A percentile compares a stretch with the other conserved stretches of the same genome.
These are phyloP conservation scores for Sebastes steindachneri DNA, from an alignment of 2,797 vertebrate genomes.

Conservation along the genomic window DNA sequence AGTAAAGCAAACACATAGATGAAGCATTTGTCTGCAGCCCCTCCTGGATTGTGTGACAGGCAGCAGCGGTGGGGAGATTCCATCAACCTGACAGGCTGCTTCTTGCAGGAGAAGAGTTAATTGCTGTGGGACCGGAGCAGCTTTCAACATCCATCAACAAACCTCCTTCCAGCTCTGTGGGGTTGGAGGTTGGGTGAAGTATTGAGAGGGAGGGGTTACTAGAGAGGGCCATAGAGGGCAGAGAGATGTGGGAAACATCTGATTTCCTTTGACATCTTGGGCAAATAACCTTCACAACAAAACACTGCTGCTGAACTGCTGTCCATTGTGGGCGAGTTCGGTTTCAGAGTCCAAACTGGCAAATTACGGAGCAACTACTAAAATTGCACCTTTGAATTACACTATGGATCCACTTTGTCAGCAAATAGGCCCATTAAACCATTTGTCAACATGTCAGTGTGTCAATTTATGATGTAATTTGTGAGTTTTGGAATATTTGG, in stretches of 20 bases:
- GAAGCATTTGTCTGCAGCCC: slow-evolving; percentile 78
- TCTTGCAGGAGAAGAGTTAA: slow-evolving; percentile 84
- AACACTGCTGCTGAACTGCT: slow-evolving; percentile 45
- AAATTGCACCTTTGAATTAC: neutral
- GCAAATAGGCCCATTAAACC: neutral
- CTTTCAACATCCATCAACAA: slow-evolving; percentile 82
- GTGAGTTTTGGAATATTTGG: neutral
- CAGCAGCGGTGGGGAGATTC: slow-evolving; percentile 72
- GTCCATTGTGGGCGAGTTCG: slow-evolving; percentile 24
- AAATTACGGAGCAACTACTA: neutral
- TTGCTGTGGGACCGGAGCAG: slow-evolving; percentile 81
- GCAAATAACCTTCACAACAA: slow-evolving; percentile 78
- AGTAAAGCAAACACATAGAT: slow-evolving; percentile 78
- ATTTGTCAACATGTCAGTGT: neutral
- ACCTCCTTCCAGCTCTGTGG: slow-evolving; percentile 68
- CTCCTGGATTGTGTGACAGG: slow-evolving; percentile 73
- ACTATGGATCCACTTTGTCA: neutral
- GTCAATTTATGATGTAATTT: neutral
- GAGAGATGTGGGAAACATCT: slow-evolving; percentile 71
- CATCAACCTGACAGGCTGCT: slow-evolving; percentile 80
- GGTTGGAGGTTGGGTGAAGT: slow-evolving; percentile 74
- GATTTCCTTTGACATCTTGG: slow-evolving; percentile 75
- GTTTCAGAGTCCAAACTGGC: neutral
- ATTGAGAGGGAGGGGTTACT: slow-evolving; percentile 54
- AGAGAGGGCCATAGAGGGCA: slow-evolving; percentile 66